Evolutionary conservation across 2,113 vertebrate species (phyloP).

Genomic region (Strix aluco): DNA sequence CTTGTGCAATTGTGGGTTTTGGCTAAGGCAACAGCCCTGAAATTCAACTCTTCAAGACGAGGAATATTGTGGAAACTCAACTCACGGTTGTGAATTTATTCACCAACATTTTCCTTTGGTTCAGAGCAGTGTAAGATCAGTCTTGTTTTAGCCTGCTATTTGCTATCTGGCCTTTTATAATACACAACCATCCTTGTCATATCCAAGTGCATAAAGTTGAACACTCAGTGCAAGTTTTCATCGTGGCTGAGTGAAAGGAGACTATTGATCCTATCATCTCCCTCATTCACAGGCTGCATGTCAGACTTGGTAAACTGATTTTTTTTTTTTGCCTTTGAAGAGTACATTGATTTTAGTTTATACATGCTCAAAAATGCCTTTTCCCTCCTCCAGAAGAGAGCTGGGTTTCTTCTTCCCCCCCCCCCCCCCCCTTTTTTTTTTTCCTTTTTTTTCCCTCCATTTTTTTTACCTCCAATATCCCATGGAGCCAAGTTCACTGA

Average conservation of each 20-base stretch:
- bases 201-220: background rate
- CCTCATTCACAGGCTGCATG: background rate
- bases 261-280: slow-evolving; percentile 35
- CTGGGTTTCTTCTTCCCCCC: background rate
- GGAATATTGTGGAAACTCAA: background rate
- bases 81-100: background rate
- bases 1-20: background rate
- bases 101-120: background rate
- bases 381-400: background rate
- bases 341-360: slow-evolving; percentile 70
- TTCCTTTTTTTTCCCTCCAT: too few relatives aligned
- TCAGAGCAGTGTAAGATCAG: background rate
- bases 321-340: slow-evolving; percentile 54
- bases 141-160: background rate
- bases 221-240: background rate
- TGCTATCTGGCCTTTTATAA: background rate
- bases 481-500: background rate
- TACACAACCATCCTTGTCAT: background rate
- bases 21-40: background rate
- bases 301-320: slow-evolving; percentile 51
- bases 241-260: slow-evolving; percentile 3
- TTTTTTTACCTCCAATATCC: background rate
- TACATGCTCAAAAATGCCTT: background rate
- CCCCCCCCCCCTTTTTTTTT: background rate
- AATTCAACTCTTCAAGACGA: background rate